Base-by-base conservation (phyloP, 2,113 vertebrate species). In the Stomatorhinus ivindoensis region DNA sequence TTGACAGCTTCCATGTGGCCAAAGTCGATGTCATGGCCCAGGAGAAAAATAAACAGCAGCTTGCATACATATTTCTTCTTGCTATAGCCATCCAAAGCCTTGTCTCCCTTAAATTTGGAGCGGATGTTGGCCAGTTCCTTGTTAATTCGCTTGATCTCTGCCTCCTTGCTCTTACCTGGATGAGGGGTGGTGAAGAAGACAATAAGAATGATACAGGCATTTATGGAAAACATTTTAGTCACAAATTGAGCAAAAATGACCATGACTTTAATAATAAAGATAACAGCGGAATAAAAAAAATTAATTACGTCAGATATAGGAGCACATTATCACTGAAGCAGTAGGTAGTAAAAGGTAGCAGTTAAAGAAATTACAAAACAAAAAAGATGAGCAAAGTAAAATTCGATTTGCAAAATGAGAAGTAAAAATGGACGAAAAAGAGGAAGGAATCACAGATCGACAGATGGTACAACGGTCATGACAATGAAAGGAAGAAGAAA, bases 41-140 rank as follows among this genome's bases (percentile, higher is more conserved):
- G 96, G 89, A 98, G 96, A 92, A 98, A 98, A 93, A 98, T 98
- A 93, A 98, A 98, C 21, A 98, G 97, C 90, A 98, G 95, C 91
- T 98, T 98, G 92, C 97, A 98, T 42, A 98, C 97, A 2, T 98
- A 98, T 80, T 98, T 98, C 92, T 98, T 98, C 95, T 98, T 98
- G 92, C 97, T 98, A 93, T 98, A 98, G 90, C 97, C 97, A 11
- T 98, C 97, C 92, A 98, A 93, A 47, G 97, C 97, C 91, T 98
- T 98, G 94, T 98, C 97, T 27, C 97, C 97, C 94, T 98, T 98
- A 93, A 98, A 98, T 94, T 98, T 98, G 61, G 97, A 98, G 91
- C 97, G 96, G 88, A 98, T 98, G 92, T 98, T 98, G 92, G 97
- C 97, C 92, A 98, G 93, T 93, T 98, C 97, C 92, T 98, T 98